Conservation (phyloP, 2,888 invertebrate species). For the Lochmaea crataegi region DNA sequence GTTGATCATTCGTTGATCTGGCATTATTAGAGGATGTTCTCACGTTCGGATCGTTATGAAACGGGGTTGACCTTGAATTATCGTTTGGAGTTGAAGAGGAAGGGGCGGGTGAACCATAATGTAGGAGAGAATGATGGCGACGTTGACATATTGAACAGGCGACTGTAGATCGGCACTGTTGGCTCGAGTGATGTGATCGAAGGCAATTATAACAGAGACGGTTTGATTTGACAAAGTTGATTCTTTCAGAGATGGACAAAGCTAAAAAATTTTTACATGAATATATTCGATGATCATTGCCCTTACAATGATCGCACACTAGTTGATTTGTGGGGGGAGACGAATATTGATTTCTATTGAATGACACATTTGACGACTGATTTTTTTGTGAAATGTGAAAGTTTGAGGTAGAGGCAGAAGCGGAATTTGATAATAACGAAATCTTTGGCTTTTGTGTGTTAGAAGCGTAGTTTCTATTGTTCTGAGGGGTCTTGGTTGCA, state of each 20-base stretch:
- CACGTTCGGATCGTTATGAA: not conserved
- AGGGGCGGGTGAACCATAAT: not conserved
- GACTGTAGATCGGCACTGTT: slow-evolving; percentile 6
- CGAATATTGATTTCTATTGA: not conserved
- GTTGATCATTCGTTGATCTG: not conserved
- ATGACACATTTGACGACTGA: not conserved
- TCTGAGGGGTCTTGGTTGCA: not conserved
- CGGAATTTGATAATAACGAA: not conserved
- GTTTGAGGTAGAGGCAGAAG: not conserved
- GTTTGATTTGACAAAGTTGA: slow-evolving; percentile 6
- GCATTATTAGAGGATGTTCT: not conserved
- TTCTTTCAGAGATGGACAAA: not conserved
- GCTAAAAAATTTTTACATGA: not conserved
- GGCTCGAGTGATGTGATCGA: not conserved
- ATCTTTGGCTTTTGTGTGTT: not conserved
- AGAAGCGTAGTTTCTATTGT: not conserved
- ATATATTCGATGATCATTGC: not conserved
- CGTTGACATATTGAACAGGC: slow-evolving; percentile 5
- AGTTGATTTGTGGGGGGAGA: not conserved
- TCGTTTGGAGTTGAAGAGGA: slow-evolving; percentile 1
- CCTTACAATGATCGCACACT: slow-evolving; percentile 1
- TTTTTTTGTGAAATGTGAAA: not conserved
- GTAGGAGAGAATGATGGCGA: slow-evolving; percentile 8
- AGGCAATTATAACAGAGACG: not conserved
- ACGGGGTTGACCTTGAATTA: not conserved